Base-by-base conservation (phyloP, 2,888 invertebrate genomes). In the Stenoptilia bipunctidactyla region DNA sequence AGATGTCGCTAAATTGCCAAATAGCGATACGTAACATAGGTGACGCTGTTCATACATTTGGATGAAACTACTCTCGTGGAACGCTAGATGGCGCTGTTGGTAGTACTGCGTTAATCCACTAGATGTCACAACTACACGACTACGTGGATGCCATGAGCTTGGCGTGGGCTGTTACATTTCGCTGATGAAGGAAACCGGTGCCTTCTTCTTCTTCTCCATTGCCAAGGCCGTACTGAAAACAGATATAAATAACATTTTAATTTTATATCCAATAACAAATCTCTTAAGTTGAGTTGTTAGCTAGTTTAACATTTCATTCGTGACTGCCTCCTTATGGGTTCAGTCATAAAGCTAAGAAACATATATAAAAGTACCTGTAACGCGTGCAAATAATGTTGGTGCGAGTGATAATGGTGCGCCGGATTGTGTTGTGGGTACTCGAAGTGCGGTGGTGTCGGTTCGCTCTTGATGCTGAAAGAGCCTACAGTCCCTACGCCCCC, bases 111-210 rank as follows among this genome's bases (percentile, higher is more conserved):
- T 20, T 20, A 5, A 20, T 20, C 20, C 20, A 8, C 20, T 20
- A 8, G 20, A 8, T 20, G 20, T 20, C 20, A 20, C 20, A 5
- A 38, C 10, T 27, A 38, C 33, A 39, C 37, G 47, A 77, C 85
- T 90, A 93, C 70, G 93, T 92, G 41, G 92, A 92, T 9, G 93
- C 93, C 89, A 93, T 91, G 47, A 93, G 83, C 66, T 93, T 93
- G 41, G 93, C 92, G 44, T 93, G 91, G 46, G 92, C 92, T 33
- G 92, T 92, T 48, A 93, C 92, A 77, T 92, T 92, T 62, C 93
- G 92, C 66, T 93, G 93, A 73, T 93, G 93, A 62, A 92, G 91
- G 72, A 92, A 92, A 15, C 92, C 90, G 46, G 87, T 87, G 49
- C 89, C 86, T 48, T 92, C 92, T 36, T 86, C 77, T 38, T 82